Evolutionary conservation across 1,140 invertebrate genomes (phyloP).

Genomic region (Mizuhopecten yessoensis): DNA sequence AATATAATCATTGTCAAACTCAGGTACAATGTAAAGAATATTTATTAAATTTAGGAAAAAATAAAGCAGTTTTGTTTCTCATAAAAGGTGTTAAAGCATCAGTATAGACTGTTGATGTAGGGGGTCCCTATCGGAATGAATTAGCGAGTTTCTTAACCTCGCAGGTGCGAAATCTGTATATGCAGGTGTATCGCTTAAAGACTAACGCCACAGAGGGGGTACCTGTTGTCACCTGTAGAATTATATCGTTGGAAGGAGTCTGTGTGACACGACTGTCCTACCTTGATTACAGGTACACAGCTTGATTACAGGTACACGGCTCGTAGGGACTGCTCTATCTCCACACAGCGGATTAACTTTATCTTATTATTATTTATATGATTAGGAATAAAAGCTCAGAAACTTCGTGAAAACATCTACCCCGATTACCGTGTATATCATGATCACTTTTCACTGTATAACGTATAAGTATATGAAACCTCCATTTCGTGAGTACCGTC

Average conservation of each 20-base stretch:
- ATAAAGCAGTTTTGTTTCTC: background rate
- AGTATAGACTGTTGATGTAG: background rate
- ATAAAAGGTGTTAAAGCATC: slow-evolving; percentile 19
- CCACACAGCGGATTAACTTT: background rate
- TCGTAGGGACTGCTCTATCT: background rate
- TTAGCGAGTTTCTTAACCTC: slow-evolving; percentile 15
- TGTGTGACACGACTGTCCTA: background rate
- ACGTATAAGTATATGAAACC: too few relatives aligned
- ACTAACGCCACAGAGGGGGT: background rate
- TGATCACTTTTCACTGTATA: too few relatives aligned
- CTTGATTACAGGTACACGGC: background rate
- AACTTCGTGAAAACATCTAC: background rate
- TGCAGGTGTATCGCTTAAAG: background rate
- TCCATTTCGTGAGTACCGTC: too few relatives aligned
- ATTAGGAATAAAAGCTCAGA: background rate
- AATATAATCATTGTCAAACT: background rate
- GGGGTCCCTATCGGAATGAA: slow-evolving; percentile 23
- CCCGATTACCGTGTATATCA: background rate
- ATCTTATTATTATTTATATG: background rate
- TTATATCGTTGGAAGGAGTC: background rate
- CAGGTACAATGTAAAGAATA: background rate
- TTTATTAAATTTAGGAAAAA: background rate
- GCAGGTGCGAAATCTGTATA: background rate
- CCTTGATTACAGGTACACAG: background rate
- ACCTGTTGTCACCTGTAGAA: slow-evolving; percentile 20